Percentiles rank a stretch among this genome's conserved stretches.
Evolutionary conservation across 2,113 vertebrate species (phyloP).

Genomic region (Struthidea cinerea): DNA sequence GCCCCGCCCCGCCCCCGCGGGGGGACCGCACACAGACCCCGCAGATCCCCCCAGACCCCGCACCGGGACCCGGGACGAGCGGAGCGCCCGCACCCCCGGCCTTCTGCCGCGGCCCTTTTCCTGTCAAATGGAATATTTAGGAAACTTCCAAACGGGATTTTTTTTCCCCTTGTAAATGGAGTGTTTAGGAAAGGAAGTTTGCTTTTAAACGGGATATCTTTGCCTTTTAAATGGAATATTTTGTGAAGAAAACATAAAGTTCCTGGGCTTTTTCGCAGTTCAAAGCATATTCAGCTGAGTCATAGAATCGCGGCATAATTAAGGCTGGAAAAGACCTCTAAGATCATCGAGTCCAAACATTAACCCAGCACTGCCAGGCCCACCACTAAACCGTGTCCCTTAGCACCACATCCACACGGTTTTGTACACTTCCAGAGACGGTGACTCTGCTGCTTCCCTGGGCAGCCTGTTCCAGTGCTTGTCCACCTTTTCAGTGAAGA

Average conservation of each 20-base stretch:
- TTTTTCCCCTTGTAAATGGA: not conserved
- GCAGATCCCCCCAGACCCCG: not conserved
- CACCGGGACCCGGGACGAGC: not conserved
- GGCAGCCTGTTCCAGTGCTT: not conserved
- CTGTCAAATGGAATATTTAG: not conserved
- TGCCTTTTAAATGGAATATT: not conserved
- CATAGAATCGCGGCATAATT: not conserved
- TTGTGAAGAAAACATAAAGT: not conserved
- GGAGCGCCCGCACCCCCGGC: no score
- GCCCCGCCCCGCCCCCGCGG: no score
- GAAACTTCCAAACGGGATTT: not conserved
- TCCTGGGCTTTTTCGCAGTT: not conserved
- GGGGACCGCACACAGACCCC: not conserved
- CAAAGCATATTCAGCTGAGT: not conserved
- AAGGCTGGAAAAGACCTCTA: not conserved
- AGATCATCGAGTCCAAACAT: not conserved
- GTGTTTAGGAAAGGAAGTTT: not conserved
- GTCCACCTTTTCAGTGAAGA: not conserved
- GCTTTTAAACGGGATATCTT: not conserved
- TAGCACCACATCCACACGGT: not conserved
- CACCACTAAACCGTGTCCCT: not conserved
- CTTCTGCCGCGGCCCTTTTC: no score
- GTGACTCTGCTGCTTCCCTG: not conserved
- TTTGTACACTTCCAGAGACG: fast-evolving
- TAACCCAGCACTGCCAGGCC: not conserved